phyloP scores from a whole-genome alignment of 2,888 invertebrate species.

The Heteromyza rotundicornis region DNA sequence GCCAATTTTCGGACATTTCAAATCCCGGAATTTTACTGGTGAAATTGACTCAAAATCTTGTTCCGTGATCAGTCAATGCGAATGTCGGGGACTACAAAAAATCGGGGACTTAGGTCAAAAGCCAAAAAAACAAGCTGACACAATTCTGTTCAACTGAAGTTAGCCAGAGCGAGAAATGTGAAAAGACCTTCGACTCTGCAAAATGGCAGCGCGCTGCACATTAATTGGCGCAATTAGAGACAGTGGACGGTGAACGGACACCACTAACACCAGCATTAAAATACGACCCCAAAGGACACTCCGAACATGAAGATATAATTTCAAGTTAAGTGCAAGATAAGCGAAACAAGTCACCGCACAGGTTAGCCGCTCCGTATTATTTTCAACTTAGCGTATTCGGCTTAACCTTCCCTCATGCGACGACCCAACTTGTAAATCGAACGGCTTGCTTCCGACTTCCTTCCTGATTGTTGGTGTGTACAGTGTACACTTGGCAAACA shows the following conservation, averaged over 20 bases:
- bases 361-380: constrained; percentile 35
- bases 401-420: not conserved
- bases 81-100: too few relatives aligned
- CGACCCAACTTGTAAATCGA: too few relatives aligned
- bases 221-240: constrained; percentile 41
- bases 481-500: too few relatives aligned
- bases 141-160: too few relatives aligned
- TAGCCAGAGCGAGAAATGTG: too few relatives aligned
- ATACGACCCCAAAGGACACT: constrained; percentile 1
- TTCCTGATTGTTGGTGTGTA: constrained; percentile 44
- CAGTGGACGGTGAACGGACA: too few relatives aligned
- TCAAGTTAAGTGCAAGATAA: constrained; percentile 20
- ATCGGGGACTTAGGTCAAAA: too few relatives aligned
- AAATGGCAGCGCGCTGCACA: constrained; percentile 16
- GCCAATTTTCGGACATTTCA: too few relatives aligned
- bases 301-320: constrained; percentile 16
- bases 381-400: constrained; percentile 44
- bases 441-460: constrained; percentile 40
- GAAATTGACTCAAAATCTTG: too few relatives aligned
- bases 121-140: too few relatives aligned
- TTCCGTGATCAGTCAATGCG: too few relatives aligned
- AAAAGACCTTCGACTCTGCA: not conserved
- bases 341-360: not conserved
- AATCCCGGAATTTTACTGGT: too few relatives aligned
- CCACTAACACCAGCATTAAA: constrained; percentile 28